Percentiles rank a stretch among this genome's conserved stretches.
phyloP scores from a whole-genome alignment of 2,113 vertebrate species.

The Australoheros scitulus region DNA sequence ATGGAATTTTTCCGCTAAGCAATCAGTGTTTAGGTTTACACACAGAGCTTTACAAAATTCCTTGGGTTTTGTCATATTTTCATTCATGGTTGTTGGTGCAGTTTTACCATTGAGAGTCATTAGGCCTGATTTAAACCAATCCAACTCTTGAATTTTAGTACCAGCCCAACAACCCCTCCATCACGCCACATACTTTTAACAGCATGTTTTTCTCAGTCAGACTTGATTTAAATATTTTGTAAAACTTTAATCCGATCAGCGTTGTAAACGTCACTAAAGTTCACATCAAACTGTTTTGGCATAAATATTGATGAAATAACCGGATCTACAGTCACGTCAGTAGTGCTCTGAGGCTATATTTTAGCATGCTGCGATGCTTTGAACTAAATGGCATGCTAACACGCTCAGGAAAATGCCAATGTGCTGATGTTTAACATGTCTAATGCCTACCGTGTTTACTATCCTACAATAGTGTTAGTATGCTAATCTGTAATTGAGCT shows the following conservation, averaged over 20 bases:
- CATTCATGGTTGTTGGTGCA: fast-evolving
- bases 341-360: not conserved
- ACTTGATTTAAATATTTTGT: not conserved
- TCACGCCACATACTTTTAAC: not conserved
- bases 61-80: not conserved
- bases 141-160: not conserved
- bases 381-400: not conserved
- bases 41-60: not conserved
- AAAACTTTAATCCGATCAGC: not conserved
- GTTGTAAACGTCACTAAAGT: not conserved
- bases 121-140: not conserved
- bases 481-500: not conserved
- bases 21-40: not conserved
- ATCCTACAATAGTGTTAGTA: not conserved
- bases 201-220: not conserved
- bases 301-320: not conserved
- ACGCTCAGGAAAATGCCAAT: not conserved
- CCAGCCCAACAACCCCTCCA: not conserved
- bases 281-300: not conserved
- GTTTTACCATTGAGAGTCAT: not conserved
- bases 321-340: not conserved
- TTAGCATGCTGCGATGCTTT: not conserved
- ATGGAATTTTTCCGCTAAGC: not conserved
- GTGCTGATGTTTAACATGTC: not conserved
- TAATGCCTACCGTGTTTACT: not conserved